These are phyloP conservation scores for Lagopus muta DNA, from an alignment of 2,113 vertebrate species.

Conservation along the genomic window DNA sequence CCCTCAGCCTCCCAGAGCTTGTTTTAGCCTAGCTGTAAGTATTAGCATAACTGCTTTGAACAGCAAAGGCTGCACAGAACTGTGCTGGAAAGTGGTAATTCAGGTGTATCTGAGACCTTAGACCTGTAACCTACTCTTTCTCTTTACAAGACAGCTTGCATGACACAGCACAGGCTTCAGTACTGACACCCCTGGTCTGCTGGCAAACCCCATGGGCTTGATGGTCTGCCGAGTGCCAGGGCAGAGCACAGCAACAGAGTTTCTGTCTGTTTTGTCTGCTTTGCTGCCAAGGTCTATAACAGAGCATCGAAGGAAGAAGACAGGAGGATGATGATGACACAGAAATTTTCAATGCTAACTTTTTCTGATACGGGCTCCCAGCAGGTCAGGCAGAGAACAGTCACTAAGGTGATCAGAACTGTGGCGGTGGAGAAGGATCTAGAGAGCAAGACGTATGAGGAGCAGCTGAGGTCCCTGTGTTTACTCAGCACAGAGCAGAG, in stretches of 20 bases:
- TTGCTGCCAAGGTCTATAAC: neutral
- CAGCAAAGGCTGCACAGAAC: neutral
- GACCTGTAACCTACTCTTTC: neutral
- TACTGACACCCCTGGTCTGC: fast-evolving
- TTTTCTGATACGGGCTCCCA: neutral
- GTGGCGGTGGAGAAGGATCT: neutral
- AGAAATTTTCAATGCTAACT: neutral
- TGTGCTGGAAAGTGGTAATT: neutral
- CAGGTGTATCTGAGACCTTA: fast-evolving
- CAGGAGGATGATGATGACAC: neutral
- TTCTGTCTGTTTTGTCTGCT: neutral
- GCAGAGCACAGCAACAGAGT: neutral
- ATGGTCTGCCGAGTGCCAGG: neutral
- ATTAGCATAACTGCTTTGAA: neutral
- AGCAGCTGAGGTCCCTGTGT: neutral
- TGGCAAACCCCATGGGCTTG: neutral
- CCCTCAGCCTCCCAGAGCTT: neutral
- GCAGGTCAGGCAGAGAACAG: neutral
- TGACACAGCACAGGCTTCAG: too few species aligned
- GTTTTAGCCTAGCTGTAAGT: neutral
- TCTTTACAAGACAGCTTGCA: fast-evolving
- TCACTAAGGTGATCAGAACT: neutral
- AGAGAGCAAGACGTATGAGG: neutral
- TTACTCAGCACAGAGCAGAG: neutral
- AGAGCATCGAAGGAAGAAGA: neutral